phyloP scores from a whole-genome alignment of 1,140 invertebrate genomes.

The Dolichoris vasculosae region DNA sequence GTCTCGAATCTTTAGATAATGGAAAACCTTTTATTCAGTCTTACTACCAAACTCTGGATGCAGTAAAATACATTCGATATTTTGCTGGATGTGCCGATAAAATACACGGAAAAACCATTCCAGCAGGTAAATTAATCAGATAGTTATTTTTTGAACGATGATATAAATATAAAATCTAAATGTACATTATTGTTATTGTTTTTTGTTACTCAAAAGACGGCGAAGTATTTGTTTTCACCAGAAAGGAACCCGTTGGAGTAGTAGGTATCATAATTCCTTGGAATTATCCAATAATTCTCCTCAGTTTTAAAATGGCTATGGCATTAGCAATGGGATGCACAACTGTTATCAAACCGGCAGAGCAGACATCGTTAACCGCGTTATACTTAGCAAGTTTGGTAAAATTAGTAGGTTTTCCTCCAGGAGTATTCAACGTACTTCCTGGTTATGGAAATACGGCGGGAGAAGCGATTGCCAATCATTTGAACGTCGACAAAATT shows the following conservation, averaged over 20 bases:
- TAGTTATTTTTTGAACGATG: too few species aligned
- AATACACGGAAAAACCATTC: conserved; percentile 82
- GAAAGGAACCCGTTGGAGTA: conserved; percentile 86
- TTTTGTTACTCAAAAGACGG: conserved; percentile 70
- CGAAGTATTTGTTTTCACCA: conserved; percentile 78
- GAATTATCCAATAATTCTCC: conserved; percentile 89
- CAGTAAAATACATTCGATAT: conserved; percentile 78
- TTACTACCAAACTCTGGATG: conserved; percentile 76
- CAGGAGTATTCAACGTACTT: conserved; percentile 80
- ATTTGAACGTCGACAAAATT: conserved; percentile 81
- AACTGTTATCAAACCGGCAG: conserved; percentile 83
- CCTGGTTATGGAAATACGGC: conserved; percentile 80
- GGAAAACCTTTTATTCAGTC: conserved; percentile 82
- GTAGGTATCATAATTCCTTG: conserved; percentile 89
- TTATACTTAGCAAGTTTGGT: conserved; percentile 79
- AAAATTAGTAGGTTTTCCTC: conserved; percentile 82
- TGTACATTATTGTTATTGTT: not conserved
- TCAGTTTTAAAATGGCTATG: conserved; percentile 86
- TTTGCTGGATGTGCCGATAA: conserved; percentile 87
- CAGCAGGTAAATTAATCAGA: conserved; percentile 66
- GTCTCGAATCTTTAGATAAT: conserved; percentile 82
- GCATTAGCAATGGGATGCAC: conserved; percentile 83
- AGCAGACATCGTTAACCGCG: conserved; percentile 86
- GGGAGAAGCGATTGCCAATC: conserved; percentile 79
- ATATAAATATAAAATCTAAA: not conserved